phyloP scores from a whole-genome alignment of 2,113 vertebrate species.

The Empidonax traillii region DNA sequence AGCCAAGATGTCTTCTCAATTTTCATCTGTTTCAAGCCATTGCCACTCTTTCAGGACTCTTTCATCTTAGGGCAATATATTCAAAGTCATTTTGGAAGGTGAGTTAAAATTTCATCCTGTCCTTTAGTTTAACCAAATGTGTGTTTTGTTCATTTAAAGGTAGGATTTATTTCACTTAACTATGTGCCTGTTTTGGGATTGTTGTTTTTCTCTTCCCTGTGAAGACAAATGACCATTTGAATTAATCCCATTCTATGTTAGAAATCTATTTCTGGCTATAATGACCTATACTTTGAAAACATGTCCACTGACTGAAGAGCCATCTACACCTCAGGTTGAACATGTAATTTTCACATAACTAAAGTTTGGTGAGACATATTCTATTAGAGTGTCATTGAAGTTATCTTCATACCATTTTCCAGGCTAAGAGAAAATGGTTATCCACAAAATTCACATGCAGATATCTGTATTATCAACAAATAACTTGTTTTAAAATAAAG shows the following conservation, averaged over 20 bases:
- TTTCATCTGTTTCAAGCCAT: background rate
- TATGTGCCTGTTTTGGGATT: background rate
- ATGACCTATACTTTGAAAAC: background rate
- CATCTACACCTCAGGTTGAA: background rate
- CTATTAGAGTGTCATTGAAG: background rate
- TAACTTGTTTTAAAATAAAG: background rate
- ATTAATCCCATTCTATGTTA: background rate
- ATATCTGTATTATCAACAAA: background rate
- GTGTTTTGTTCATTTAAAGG: background rate
- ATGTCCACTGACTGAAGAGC: background rate
- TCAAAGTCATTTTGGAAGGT: background rate
- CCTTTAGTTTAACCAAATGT: background rate
- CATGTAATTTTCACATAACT: background rate
- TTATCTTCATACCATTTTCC: background rate
- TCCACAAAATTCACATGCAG: background rate
- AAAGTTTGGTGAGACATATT: background rate
- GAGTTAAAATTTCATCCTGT: background rate
- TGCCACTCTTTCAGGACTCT: background rate
- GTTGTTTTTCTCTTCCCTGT: background rate
- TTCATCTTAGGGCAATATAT: background rate
- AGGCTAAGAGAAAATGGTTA: background rate
- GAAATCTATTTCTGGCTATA: background rate
- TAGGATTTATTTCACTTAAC: background rate
- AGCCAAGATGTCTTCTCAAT: background rate
- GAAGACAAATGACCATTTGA: background rate